phyloP scores from a whole-genome alignment of 2,113 vertebrate genomes.

The Chascanopsetta lugubris region DNA sequence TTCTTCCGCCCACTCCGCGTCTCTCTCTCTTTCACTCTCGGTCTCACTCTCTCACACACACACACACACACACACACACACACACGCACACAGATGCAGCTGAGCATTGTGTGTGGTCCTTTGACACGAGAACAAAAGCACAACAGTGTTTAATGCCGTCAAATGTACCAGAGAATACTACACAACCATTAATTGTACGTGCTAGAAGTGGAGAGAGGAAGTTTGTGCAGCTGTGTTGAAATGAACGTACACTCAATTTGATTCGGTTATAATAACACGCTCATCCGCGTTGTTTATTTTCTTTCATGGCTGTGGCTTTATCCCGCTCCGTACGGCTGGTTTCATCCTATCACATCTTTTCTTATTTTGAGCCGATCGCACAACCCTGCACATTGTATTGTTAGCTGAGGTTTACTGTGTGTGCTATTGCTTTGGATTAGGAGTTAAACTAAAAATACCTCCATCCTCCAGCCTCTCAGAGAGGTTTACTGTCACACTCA shows the following conservation, averaged over 20 bases:
- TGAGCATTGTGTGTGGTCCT: conserved; percentile 68
- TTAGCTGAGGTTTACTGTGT: not conserved
- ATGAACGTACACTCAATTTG: not conserved
- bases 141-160: conserved; percentile 50
- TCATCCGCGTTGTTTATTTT: conserved; percentile 3
- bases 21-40: conserved; percentile 49
- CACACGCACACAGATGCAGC: too few species aligned
- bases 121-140: conserved; percentile 66
- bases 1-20: conserved; percentile 69
- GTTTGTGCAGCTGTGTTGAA: conserved; percentile 23
- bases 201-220: conserved; percentile 39
- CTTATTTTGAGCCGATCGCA: not conserved
- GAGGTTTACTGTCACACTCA: conserved; percentile 2
- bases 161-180: conserved; percentile 53
- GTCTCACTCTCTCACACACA: conserved; percentile 49
- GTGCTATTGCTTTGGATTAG: conserved; percentile 1
- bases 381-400: conserved; percentile 1
- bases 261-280: not conserved
- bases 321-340: not conserved
- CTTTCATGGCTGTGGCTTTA: not conserved
- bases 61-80: too few species aligned
- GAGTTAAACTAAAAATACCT: conserved; percentile 3
- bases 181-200: conserved; percentile 29
- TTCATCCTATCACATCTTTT: conserved; percentile 9
- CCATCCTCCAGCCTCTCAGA: not conserved